Conservation (phyloP, 2,888 invertebrate genomes). For the Meiosimyza decipiens region DNA sequence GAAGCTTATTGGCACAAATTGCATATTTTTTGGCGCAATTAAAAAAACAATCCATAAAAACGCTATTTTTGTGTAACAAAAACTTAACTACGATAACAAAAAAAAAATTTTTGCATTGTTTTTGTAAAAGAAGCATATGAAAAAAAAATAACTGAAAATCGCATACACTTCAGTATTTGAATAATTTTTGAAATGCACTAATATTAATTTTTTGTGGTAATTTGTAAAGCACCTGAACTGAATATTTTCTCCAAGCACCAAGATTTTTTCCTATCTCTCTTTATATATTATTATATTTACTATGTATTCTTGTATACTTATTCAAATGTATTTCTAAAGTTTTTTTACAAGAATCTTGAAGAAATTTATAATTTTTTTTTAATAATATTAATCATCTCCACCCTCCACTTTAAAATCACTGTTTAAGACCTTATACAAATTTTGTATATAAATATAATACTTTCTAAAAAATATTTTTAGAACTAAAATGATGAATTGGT, state of each 20-base stretch:
- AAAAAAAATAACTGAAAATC: slow-evolving; percentile 35
- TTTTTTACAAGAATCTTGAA: background rate
- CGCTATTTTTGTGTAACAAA: slow-evolving; percentile 35
- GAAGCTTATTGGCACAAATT: slow-evolving; percentile 48
- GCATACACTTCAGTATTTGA: slow-evolving; percentile 43
- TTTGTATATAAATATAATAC: background rate
- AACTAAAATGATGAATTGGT: slow-evolving; percentile 3
- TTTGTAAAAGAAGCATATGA: slow-evolving; percentile 1
- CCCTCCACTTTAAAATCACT: too few relatives aligned
- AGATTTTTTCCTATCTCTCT: slow-evolving; percentile 36
- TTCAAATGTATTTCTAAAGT: slow-evolving; percentile 9
- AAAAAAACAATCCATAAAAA: slow-evolving; percentile 13
- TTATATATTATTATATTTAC: background rate
- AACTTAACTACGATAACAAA: slow-evolving; percentile 14
- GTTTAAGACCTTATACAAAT: too few relatives aligned
- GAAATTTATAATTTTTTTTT: too few relatives aligned
- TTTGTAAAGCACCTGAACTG: slow-evolving; percentile 58
- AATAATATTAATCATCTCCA: too few relatives aligned
- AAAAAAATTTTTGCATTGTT: slow-evolving; percentile 35
- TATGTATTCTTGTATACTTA: background rate
- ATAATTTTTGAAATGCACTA: slow-evolving; percentile 51
- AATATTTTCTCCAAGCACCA: slow-evolving; percentile 28
- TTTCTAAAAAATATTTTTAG: background rate
- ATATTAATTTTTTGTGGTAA: slow-evolving; percentile 57
- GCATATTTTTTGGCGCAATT: slow-evolving; percentile 63